Evolutionary conservation across 1,140 invertebrate species (phyloP).

Genomic region (Carcinoscorpius rotundicauda): DNA sequence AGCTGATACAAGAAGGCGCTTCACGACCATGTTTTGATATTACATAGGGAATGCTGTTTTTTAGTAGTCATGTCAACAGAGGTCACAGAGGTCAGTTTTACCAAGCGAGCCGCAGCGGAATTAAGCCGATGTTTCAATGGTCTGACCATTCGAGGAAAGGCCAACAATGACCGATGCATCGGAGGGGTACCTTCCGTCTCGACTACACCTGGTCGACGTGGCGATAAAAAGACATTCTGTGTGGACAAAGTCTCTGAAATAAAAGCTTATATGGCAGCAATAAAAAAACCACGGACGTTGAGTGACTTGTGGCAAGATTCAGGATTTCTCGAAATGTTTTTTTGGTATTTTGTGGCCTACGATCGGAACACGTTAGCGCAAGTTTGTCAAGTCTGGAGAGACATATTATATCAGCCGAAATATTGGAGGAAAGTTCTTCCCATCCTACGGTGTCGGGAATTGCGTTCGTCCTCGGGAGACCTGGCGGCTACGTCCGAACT

Average conservation of each 20-base stretch:
- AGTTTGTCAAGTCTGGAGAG: conserved; percentile 69
- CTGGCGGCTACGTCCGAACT: not conserved
- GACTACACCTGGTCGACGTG: no score
- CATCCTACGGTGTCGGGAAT: conserved; percentile 65
- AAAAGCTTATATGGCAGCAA: conserved; percentile 19
- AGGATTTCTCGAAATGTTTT: conserved; percentile 66
- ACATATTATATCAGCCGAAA: conserved; percentile 66
- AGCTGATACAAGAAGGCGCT: no score
- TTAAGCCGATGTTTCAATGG: conserved; percentile 75
- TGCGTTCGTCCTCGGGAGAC: conserved; percentile 29
- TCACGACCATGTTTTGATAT: no score
- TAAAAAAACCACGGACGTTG: conserved; percentile 31
- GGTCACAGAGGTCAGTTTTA: conserved; percentile 25
- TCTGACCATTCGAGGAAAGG: conserved; percentile 46
- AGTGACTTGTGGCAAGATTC: conserved; percentile 68
- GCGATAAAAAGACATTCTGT: no score
- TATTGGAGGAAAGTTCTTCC: conserved; percentile 74
- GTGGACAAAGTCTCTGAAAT: no score
- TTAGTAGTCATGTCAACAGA: no score
- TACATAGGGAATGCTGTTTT: no score
- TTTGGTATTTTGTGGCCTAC: conserved; percentile 64
- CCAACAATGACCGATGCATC: conserved; percentile 23
- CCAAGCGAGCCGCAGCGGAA: conserved; percentile 71
- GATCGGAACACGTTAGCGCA: conserved; percentile 60
- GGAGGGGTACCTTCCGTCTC: not conserved